Conservation (phyloP, 2,888 invertebrate species). For the Ypsolopha sequella region DNA sequence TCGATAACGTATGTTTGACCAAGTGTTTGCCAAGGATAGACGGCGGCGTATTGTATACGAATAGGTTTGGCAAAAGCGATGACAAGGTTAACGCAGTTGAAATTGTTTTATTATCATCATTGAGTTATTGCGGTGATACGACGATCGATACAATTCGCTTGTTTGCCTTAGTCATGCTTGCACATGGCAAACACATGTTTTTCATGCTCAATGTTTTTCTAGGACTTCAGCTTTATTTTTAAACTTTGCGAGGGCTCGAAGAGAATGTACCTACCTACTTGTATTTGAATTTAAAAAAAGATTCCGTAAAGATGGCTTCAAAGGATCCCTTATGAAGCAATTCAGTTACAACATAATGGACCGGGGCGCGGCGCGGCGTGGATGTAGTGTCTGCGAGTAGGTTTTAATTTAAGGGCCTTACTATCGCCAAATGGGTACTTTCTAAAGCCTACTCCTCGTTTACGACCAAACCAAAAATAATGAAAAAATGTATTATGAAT, state of each 20-base stretch:
- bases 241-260: background rate
- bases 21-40: conserved; percentile 46
- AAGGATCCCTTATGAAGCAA: background rate
- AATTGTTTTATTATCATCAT: conserved; percentile 13
- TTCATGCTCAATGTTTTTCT: conserved; percentile 5
- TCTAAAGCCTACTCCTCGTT: no score
- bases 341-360: no score
- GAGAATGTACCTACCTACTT: background rate
- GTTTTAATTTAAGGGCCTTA: background rate
- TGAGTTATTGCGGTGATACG: conserved; percentile 11
- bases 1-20: conserved; percentile 43
- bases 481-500: no score
- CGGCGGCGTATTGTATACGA: conserved; percentile 2
- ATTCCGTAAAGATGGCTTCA: background rate
- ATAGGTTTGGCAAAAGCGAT: conserved; percentile 4
- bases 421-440: no score
- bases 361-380: no score
- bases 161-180: conserved; percentile 11
- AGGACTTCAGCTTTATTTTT: background rate
- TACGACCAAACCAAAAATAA: no score
- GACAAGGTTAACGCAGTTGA: conserved; percentile 15
- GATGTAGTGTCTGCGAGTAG: no score
- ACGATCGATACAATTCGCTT: conserved; percentile 13
- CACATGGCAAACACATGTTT: conserved; percentile 11
- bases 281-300: background rate